phyloP scores from a whole-genome alignment of 2,888 invertebrate genomes.

The Leptopterna dolabrata region DNA sequence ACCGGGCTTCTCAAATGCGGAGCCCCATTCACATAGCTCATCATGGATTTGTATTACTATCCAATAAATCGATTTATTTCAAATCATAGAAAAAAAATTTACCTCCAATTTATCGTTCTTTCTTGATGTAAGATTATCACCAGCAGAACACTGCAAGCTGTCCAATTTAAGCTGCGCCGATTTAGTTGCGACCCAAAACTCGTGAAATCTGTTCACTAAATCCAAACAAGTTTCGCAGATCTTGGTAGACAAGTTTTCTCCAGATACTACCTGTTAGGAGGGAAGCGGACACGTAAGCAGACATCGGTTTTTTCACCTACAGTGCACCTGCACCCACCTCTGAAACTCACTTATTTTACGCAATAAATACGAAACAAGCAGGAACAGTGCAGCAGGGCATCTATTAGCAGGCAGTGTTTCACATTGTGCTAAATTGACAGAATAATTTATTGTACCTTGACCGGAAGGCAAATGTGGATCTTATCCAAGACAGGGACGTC shows the following conservation, averaged over 20 bases:
- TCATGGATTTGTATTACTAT: too few species aligned
- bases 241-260: constrained; percentile 45
- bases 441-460: constrained; percentile 20
- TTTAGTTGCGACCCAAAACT: constrained; percentile 36
- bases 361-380: too few species aligned
- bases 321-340: too few species aligned
- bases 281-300: too few species aligned
- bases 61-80: too few species aligned
- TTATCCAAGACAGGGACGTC: constrained; percentile 25
- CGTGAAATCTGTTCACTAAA: constrained; percentile 50
- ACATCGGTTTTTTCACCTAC: too few species aligned
- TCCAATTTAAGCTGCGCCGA: constrained; percentile 47
- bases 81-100: too few species aligned
- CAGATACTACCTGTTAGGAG: constrained; percentile 40
- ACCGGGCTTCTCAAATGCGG: too few species aligned
- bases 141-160: neutral
- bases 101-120: neutral
- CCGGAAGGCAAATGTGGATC: constrained; percentile 44
- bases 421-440: neutral
- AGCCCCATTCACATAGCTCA: too few species aligned
- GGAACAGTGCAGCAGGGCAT: too few species aligned
- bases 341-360: too few species aligned
- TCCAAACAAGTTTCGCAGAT: constrained; percentile 49
- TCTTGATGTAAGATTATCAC: neutral
- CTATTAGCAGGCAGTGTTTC: neutral